A percentile compares a stretch with the other conserved stretches of the same genome.
Conservation (phyloP, 2,797 vertebrate species). For the Lerista edwardsae region DNA sequence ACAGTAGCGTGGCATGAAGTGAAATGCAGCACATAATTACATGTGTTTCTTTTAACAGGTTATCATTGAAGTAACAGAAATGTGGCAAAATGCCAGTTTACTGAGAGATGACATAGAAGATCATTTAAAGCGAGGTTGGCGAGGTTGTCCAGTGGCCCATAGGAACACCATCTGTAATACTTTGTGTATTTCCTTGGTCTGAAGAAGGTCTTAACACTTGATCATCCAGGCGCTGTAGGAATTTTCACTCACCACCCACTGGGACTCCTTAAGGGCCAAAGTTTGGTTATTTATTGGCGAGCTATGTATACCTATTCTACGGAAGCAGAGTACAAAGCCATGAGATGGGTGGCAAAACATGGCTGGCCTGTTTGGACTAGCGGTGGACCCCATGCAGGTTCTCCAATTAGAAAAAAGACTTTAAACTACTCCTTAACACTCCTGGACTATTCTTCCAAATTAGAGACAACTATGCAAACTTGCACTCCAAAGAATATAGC, state of each 20-base stretch:
- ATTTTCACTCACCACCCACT: conserved; percentile 95
- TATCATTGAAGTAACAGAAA: conserved; percentile 96
- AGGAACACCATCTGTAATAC: conserved; percentile 97
- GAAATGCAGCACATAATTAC: conserved; percentile 12
- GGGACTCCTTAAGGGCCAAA: conserved; percentile 96
- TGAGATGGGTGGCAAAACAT: conserved; percentile 99
- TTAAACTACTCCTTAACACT: conserved; percentile 93
- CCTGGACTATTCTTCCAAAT: conserved; percentile 98
- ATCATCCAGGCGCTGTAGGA: conserved; percentile 91
- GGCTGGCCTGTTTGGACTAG: conserved; percentile 93
- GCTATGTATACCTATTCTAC: conserved; percentile 95
- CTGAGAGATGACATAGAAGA: conserved; percentile 99
- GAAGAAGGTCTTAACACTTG: conserved; percentile 93
- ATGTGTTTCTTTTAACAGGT: conserved; percentile 80
- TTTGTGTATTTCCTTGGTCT: conserved; percentile 98
- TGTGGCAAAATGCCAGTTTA: conserved; percentile 97
- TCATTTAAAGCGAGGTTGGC: conserved; percentile 91
- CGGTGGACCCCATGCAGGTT: conserved; percentile 97
- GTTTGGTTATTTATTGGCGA: conserved; percentile 96
- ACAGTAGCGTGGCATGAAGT: conserved; percentile 9
- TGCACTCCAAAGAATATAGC: conserved; percentile 90
- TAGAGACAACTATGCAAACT: conserved; percentile 94
- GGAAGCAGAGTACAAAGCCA: conserved; percentile 89
- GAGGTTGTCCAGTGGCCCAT: conserved; percentile 97
- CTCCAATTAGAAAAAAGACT: conserved; percentile 87